Conservation (phyloP, 1,140 invertebrate genomes). For the Andricus grossulariae region DNA sequence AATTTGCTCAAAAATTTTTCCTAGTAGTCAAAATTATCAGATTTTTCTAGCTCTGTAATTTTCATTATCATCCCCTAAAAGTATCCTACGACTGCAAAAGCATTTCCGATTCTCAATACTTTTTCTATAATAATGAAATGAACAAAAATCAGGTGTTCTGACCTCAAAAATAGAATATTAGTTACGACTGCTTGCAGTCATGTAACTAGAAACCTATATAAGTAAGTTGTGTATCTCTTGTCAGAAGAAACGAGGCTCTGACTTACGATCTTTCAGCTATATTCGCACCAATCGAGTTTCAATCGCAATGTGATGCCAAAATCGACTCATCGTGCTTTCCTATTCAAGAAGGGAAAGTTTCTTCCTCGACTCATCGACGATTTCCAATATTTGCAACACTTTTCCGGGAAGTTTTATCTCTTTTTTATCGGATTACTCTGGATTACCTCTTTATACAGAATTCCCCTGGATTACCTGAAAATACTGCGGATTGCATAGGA, state of each 20-base stretch:
- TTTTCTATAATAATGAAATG: no score
- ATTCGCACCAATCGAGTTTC: slow-evolving; percentile 18
- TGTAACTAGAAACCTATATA: slow-evolving; percentile 1
- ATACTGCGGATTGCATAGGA: no score
- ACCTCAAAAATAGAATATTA: neutral
- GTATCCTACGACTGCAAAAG: no score
- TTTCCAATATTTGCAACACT: slow-evolving; percentile 19
- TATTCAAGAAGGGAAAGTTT: slow-evolving; percentile 51
- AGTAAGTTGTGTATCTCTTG: slow-evolving; percentile 4
- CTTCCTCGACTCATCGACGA: slow-evolving; percentile 29
- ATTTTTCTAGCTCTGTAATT: no score
- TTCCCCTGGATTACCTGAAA: no score
- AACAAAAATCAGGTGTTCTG: neutral
- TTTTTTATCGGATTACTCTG: neutral
- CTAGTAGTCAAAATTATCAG: no score
- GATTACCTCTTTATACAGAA: no score
- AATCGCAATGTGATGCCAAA: slow-evolving; percentile 39
- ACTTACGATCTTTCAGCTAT: neutral
- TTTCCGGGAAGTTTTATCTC: neutral
- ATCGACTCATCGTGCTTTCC: slow-evolving; percentile 43
- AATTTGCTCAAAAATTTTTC: no score
- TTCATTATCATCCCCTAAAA: no score
- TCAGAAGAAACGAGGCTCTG: slow-evolving; percentile 7
- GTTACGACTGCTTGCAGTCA: neutral
- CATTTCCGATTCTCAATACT: no score